These are phyloP conservation scores for Cyprinodon brontotheroides DNA, from an alignment of 2,113 vertebrate genomes.

Conservation along the genomic window DNA sequence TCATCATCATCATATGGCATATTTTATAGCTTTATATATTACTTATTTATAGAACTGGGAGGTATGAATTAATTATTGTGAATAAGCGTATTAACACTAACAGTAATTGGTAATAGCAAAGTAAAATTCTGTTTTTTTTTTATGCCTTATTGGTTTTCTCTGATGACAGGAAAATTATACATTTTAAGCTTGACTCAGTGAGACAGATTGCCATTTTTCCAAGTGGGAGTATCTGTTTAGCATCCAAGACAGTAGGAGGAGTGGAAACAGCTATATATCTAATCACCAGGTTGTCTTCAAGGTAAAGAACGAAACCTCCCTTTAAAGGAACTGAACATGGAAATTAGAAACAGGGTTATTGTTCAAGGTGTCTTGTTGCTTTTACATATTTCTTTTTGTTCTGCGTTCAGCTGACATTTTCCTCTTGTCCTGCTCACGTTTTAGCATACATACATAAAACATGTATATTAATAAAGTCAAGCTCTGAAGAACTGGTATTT, in stretches of 20 bases:
- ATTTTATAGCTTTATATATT: background rate
- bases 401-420: background rate
- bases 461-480: background rate
- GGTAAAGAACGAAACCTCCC: slow-evolving; percentile 55
- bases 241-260: slow-evolving; percentile 41
- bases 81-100: slow-evolving; percentile 1
- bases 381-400: slow-evolving; percentile 1
- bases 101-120: background rate
- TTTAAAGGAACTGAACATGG: slow-evolving; percentile 59
- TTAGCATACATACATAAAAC: background rate
- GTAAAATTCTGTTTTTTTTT: slow-evolving; percentile 33
- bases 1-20: background rate
- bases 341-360: slow-evolving; percentile 62
- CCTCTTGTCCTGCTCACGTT: background rate
- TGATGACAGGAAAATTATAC: slow-evolving; percentile 44
- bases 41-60: background rate
- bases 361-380: background rate
- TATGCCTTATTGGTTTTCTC: slow-evolving; percentile 48
- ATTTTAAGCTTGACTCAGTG: slow-evolving; percentile 45
- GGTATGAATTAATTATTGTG: background rate
- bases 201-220: slow-evolving; percentile 44
- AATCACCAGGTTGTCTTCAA: slow-evolving; percentile 55
- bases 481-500: slow-evolving; percentile 24
- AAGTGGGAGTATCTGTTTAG: slow-evolving; percentile 44
- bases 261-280: slow-evolving; percentile 48